A percentile compares a stretch with the other conserved stretches of the same genome.
phyloP scores from a whole-genome alignment of 2,113 vertebrate genomes.

The Megaceryle maxima region DNA sequence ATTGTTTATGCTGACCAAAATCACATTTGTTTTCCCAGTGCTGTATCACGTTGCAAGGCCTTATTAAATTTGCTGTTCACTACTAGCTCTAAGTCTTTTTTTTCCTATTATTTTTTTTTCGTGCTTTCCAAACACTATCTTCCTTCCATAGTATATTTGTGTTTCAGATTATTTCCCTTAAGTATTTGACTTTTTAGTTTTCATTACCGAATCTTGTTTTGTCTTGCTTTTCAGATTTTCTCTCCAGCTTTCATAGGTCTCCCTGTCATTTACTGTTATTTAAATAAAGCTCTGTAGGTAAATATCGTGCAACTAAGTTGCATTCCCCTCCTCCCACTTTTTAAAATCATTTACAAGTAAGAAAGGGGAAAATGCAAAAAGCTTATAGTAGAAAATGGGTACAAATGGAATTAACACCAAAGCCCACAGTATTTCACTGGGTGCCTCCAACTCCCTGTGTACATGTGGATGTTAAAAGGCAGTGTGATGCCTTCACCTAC shows the following conservation, averaged over 20 bases:
- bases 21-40: conserved; percentile 48
- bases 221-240: conserved; percentile 3
- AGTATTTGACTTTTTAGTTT: conserved; percentile 37
- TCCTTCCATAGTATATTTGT: conserved; percentile 49
- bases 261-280: conserved; percentile 43
- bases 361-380: background rate
- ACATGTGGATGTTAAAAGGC: background rate
- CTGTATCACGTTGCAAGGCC: conserved; percentile 52
- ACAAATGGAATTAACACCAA: conserved; percentile 23
- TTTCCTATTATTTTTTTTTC: background rate
- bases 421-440: background rate
- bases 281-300: conserved; percentile 61
- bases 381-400: background rate
- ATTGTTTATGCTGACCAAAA: conserved; percentile 9
- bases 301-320: conserved; percentile 60
- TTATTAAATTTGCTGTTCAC: conserved; percentile 62
- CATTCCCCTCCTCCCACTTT: background rate
- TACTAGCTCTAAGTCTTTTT: background rate
- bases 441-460: background rate
- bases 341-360: background rate
- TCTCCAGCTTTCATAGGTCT: background rate
- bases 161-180: conserved; percentile 50
- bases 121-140: conserved; percentile 23
- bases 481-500: background rate
- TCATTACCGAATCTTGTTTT: conserved; percentile 12